These are phyloP conservation scores for Pelecanus crispus DNA, from an alignment of 2,113 vertebrate species.

Conservation along the genomic window DNA sequence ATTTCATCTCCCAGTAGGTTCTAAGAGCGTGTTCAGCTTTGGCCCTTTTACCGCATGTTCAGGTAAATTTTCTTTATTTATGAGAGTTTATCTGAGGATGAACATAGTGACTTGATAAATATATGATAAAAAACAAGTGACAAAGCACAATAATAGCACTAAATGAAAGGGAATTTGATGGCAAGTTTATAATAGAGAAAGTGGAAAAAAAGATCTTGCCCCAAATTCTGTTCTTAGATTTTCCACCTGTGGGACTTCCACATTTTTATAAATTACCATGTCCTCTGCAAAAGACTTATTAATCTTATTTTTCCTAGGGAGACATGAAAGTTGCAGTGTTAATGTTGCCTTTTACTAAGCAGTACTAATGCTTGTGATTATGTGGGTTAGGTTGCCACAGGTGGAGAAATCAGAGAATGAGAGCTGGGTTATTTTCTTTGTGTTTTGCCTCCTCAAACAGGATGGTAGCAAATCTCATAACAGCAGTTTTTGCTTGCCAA, in stretches of 20 bases:
- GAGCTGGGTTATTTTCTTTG: neutral
- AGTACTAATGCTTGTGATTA: neutral
- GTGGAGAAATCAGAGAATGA: neutral
- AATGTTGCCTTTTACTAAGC: neutral
- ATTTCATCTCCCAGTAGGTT: neutral
- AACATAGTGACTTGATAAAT: neutral
- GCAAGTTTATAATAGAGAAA: neutral
- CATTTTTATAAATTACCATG: neutral
- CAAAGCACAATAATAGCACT: neutral
- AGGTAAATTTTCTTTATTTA: neutral
- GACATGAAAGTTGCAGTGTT: neutral
- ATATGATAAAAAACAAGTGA: neutral
- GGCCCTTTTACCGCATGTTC: neutral
- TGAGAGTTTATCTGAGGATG: neutral
- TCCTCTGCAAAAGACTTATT: neutral
- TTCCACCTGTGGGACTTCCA: neutral
- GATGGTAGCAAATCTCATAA: neutral
- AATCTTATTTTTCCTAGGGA: neutral
- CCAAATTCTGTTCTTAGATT: neutral
- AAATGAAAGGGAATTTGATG: neutral
- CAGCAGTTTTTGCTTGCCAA: neutral
- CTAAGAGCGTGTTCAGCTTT: neutral
- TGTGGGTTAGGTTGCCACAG: neutral
- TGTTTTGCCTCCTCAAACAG: neutral
- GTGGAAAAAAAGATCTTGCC: neutral